Base-by-base conservation (phyloP, 2,113 vertebrate genomes). In the Anolis sagrei region DNA sequence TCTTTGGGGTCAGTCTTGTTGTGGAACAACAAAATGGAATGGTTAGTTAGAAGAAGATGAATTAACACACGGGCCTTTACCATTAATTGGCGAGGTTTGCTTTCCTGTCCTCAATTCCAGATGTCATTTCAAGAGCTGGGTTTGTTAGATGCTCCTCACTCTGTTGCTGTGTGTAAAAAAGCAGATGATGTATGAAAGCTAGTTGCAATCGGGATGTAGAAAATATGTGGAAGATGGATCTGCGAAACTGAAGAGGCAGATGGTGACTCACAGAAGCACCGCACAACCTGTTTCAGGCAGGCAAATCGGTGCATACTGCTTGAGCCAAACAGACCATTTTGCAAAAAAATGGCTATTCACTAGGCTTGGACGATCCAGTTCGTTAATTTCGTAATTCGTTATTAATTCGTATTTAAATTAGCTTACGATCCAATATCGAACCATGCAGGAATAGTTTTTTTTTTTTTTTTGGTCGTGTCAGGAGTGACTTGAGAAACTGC, bases 61-160 rank as follows among this genome's bases (percentile, higher is more conserved):
- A 91, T 90, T 93, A 93, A 54, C 79, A 69, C 66, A 89, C 88
- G 86, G 51, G 86, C 75, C 91, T 90, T 85, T 61, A 49, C 68
- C 19, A 80, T 49, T 90, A 86, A 90, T 80, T 91, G 87, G 78
- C 78, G 87, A 88, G 66, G 36, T 76, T 83, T 84, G 79, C 78
- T 79, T 88, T 21, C 2, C 76, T 11, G 72, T 58, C 73, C 74
- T 76, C 79, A 44, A 77, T 14, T 29, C 80, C 84, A 88, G 83
- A 87, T 89, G 90, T 78, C 80, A 5, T 62, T 66, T 87, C 62
- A 77, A 83, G 80, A 10, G 44, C 74, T 89, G 54, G 0, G 84
- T 75, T 85, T 87, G 77, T 8, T 0, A 23, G 0, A 69, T 79
- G 34, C 64, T 85, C 54, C 54, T 86, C 76, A 19, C 2, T 78